Evolutionary conservation across 2,888 invertebrate species (phyloP).

Genomic region (Buathra laborator): DNA sequence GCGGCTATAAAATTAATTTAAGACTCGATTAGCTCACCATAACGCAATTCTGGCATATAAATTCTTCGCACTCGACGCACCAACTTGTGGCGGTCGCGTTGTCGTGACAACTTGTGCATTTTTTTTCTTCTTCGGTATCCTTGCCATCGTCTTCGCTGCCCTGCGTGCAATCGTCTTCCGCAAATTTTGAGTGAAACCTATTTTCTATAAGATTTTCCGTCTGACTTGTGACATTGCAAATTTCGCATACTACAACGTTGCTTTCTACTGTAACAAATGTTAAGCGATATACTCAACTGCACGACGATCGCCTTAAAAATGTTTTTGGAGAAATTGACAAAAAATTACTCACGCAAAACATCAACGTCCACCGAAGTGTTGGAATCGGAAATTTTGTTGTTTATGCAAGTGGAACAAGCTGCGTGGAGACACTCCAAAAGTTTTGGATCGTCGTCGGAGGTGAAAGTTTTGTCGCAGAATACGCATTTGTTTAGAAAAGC

Average conservation of each 20-base stretch:
- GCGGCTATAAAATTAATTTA: neutral
- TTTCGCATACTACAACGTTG: slow-evolving; percentile 88
- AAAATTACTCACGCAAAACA: slow-evolving; percentile 80
- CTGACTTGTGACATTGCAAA: slow-evolving; percentile 91
- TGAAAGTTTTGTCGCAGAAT: slow-evolving; percentile 85
- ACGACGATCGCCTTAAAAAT: neutral
- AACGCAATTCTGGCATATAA: slow-evolving; percentile 96
- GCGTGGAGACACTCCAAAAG: slow-evolving; percentile 95
- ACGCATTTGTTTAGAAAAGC: slow-evolving; percentile 84
- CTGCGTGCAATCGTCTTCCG: slow-evolving; percentile 86
- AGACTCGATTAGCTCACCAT: slow-evolving; percentile 79
- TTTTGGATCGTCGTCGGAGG: slow-evolving; percentile 89
- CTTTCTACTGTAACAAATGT: slow-evolving; percentile 68
- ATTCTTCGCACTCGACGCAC: slow-evolving; percentile 96
- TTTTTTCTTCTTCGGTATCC: slow-evolving; percentile 85
- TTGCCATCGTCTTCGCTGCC: slow-evolving; percentile 81
- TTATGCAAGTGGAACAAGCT: slow-evolving; percentile 92
- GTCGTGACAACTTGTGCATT: slow-evolving; percentile 95
- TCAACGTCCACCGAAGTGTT: slow-evolving; percentile 84
- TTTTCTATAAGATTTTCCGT: slow-evolving; percentile 93
- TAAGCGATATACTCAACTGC: neutral
- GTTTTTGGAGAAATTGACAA: neutral
- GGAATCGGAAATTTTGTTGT: slow-evolving; percentile 88
- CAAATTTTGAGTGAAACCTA: slow-evolving; percentile 91
- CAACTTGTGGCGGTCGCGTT: slow-evolving; percentile 93